A percentile compares a stretch with the other conserved stretches of the same genome.
Conservation (phyloP, 2,888 invertebrate genomes). For the Tromatobia lineatoria region DNA sequence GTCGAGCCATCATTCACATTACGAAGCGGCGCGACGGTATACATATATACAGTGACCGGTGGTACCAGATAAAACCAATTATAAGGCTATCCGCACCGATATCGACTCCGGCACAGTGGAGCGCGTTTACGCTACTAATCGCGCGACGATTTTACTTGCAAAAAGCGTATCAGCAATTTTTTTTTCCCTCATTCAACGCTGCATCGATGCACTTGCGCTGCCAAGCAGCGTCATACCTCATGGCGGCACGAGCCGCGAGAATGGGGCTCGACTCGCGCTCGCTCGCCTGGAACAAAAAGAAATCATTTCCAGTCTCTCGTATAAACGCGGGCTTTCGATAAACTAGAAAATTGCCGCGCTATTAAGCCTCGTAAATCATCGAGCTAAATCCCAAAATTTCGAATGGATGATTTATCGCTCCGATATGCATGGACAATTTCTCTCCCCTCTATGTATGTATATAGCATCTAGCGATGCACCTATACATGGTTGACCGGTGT, state of each 20-base stretch:
- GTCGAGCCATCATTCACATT: slow-evolving; percentile 81
- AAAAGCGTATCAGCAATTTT: slow-evolving; percentile 66
- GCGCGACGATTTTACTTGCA: slow-evolving; percentile 76
- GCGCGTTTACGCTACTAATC: slow-evolving; percentile 68
- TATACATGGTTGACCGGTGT: background rate
- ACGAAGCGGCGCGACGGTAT: slow-evolving; percentile 69
- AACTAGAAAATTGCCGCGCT: slow-evolving; percentile 65
- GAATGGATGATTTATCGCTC: slow-evolving; percentile 63
- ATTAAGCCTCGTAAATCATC: slow-evolving; percentile 68
- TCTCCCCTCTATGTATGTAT: slow-evolving; percentile 28
- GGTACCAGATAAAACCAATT: slow-evolving; percentile 82
- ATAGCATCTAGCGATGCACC: background rate
- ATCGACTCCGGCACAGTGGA: slow-evolving; percentile 73
- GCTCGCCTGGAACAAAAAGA: slow-evolving; percentile 23
- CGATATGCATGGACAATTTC: slow-evolving; percentile 59
- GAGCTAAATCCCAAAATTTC: slow-evolving; percentile 62
- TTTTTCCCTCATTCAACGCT: background rate
- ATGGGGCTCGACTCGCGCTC: background rate
- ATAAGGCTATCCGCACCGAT: slow-evolving; percentile 79
- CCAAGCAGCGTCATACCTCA: slow-evolving; percentile 5
- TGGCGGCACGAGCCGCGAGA: background rate
- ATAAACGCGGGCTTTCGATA: slow-evolving; percentile 45
- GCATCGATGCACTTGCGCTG: background rate
- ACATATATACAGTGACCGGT: slow-evolving; percentile 59
- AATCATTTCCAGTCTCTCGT: slow-evolving; percentile 48